Percentiles rank a stretch among this genome's conserved stretches.
phyloP scores from a whole-genome alignment of 2,797 vertebrate species.

The Salarias fasciatus region DNA sequence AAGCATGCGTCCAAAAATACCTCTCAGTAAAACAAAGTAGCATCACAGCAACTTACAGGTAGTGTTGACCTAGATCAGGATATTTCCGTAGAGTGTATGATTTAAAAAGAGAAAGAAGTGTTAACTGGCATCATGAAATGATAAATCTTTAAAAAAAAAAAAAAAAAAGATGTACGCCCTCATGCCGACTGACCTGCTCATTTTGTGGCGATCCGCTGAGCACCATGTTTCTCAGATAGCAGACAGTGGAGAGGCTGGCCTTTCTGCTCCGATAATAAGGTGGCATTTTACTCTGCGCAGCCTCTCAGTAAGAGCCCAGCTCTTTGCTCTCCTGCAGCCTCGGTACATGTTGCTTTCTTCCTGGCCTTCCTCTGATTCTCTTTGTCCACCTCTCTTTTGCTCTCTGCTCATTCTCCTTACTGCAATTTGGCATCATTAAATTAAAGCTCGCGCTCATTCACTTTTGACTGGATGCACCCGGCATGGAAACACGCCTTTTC shows the following conservation, averaged over 20 bases:
- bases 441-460: slow-evolving; percentile 21
- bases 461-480: slow-evolving; percentile 28
- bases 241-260: slow-evolving; percentile 36
- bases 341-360: slow-evolving; percentile 37
- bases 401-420: slow-evolving; percentile 4
- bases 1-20: no score
- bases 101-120: no score
- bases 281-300: slow-evolving; percentile 62
- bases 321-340: slow-evolving; percentile 41
- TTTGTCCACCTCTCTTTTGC: background rate
- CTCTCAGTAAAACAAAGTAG: no score
- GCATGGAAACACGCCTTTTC: slow-evolving; percentile 11
- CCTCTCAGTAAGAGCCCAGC: slow-evolving; percentile 48
- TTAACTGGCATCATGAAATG: no score
- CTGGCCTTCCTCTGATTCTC: slow-evolving; percentile 23
- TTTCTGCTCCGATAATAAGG: slow-evolving; percentile 64
- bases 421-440: slow-evolving; percentile 33
- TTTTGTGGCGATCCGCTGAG: slow-evolving; percentile 39
- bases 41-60: no score
- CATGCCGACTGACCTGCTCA: slow-evolving; percentile 24
- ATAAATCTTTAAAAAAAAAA: no score
- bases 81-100: no score
- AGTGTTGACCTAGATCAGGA: no score
- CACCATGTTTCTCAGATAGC: slow-evolving; percentile 42
- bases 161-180: slow-evolving; percentile 10